Conservation (phyloP, 1,140 invertebrate genomes). For the Rhopalosiphum maidis region DNA sequence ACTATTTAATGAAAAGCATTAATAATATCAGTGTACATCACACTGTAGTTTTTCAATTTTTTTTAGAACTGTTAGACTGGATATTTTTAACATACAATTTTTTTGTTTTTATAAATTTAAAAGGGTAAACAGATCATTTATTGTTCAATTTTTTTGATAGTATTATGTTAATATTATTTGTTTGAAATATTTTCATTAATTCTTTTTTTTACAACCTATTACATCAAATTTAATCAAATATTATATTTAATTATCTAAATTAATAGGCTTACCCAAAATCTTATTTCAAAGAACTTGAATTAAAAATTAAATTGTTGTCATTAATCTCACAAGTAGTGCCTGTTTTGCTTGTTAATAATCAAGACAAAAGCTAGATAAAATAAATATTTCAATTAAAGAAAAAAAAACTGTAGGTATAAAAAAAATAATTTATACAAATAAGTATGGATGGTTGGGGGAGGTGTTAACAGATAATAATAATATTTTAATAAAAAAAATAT, state of each 20-base stretch:
- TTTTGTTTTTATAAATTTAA: background rate
- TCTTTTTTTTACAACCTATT: too few relatives aligned
- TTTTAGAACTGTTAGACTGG: background rate
- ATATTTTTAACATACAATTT: background rate
- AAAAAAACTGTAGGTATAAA: background rate
- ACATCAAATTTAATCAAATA: too few relatives aligned
- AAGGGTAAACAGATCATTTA: background rate
- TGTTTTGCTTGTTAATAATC: too few relatives aligned
- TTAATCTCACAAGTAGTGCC: too few relatives aligned
- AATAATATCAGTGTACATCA: background rate
- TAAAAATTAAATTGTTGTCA: too few relatives aligned
- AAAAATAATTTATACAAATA: background rate
- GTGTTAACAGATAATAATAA: background rate
- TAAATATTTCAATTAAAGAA: background rate
- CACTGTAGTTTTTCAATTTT: background rate
- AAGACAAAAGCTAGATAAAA: too few relatives aligned
- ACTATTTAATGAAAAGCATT: background rate
- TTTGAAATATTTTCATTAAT: background rate
- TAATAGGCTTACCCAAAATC: too few relatives aligned
- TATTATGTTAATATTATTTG: background rate
- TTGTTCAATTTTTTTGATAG: background rate
- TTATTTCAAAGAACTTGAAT: too few relatives aligned
- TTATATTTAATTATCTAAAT: too few relatives aligned
- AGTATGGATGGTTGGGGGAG: too few relatives aligned
- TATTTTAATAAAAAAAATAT: too few relatives aligned